phyloP scores from a whole-genome alignment of 2,888 invertebrate genomes.

The Xestia sexstrigata region DNA sequence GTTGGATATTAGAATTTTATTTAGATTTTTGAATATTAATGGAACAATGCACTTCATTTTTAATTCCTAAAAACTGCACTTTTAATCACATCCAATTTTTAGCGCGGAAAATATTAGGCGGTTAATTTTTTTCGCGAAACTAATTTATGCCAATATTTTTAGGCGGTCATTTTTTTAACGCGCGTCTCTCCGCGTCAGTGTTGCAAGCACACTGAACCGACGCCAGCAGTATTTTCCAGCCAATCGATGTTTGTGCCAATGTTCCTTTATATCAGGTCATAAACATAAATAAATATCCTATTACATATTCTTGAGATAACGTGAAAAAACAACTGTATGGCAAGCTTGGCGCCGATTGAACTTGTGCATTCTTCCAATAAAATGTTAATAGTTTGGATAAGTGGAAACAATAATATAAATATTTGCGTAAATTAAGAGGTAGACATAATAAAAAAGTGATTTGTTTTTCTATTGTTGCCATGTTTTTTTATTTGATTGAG shows the following conservation, averaged over 20 bases:
- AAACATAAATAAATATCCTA: constrained; percentile 50
- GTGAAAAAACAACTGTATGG: constrained; percentile 47
- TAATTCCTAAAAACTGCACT: background rate
- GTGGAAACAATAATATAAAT: constrained; percentile 8
- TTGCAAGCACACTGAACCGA: constrained; percentile 28
- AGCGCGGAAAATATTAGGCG: background rate
- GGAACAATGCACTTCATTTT: background rate
- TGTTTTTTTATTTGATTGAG: background rate
- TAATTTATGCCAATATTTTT: background rate
- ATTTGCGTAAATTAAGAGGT: constrained; percentile 6
- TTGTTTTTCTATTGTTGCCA: background rate
- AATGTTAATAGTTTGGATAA: background rate
- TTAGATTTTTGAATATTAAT: background rate
- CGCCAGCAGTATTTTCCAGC: constrained; percentile 67
- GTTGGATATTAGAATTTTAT: background rate
- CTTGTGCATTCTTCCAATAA: constrained; percentile 20
- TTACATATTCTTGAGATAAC: constrained; percentile 57
- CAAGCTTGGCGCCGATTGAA: background rate
- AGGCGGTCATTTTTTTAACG: constrained; percentile 32
- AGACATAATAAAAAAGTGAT: constrained; percentile 30
- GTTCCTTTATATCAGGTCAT: constrained; percentile 42
- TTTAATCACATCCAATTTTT: background rate
- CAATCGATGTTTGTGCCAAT: constrained; percentile 44
- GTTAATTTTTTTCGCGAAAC: background rate
- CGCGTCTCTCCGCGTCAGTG: background rate